Conservation (phyloP, 2,113 vertebrate species). For the Calyptomena viridis region DNA sequence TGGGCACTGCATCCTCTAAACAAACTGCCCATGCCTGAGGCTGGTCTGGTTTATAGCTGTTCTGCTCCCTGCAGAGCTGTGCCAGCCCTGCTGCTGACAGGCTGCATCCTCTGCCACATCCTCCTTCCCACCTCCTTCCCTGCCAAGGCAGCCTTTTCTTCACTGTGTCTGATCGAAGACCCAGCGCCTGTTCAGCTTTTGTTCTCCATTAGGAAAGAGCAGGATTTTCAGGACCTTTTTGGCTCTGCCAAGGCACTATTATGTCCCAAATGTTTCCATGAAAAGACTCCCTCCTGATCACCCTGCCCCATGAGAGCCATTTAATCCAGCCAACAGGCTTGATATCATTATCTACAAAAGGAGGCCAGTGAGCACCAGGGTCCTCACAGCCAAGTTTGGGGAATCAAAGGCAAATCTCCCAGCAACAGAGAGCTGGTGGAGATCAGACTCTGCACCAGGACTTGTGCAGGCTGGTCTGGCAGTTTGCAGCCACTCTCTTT, state of each 20-base stretch:
- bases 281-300: constrained; percentile 44
- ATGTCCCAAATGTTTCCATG: constrained; percentile 53
- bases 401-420: constrained; percentile 59
- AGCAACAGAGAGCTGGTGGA: constrained; percentile 23
- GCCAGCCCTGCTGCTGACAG: constrained; percentile 26
- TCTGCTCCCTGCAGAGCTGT: neutral
- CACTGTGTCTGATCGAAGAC: fast-evolving
- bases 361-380: neutral
- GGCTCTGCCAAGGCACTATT: constrained; percentile 50
- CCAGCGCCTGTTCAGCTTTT: neutral
- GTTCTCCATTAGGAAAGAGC: neutral
- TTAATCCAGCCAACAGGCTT: constrained; percentile 56
- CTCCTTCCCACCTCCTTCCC: neutral
- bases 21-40: neutral
- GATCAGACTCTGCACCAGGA: neutral
- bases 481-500: neutral
- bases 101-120: neutral
- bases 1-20: neutral
- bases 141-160: neutral
- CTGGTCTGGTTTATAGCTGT: neutral
- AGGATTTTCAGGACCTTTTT: constrained; percentile 27
- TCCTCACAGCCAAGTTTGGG: constrained; percentile 44
- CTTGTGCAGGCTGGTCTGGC: neutral
- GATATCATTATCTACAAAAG: constrained; percentile 68
- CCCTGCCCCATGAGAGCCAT: constrained; percentile 37